Conservation (phyloP, 2,113 vertebrate species). For the Colistium nudipinnis region DNA sequence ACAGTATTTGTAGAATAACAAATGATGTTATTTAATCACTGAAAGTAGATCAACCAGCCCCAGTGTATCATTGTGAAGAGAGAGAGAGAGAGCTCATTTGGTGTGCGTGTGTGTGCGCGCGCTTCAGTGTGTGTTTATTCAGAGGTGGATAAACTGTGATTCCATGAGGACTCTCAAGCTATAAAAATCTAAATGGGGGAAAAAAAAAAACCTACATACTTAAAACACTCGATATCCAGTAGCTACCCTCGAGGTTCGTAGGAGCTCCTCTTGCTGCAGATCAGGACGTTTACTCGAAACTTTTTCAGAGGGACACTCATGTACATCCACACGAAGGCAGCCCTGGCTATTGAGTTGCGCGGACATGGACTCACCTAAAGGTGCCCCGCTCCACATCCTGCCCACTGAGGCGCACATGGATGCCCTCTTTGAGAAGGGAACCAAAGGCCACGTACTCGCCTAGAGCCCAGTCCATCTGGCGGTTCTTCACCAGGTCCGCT, state of each 20-base stretch:
- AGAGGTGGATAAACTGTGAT: neutral
- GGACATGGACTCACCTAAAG: conserved; percentile 83
- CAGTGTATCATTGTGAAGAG: neutral
- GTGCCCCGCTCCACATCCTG: conserved; percentile 94
- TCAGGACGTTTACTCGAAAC: too few relatives aligned
- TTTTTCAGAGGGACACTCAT: too few relatives aligned
- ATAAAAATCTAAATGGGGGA: conserved; percentile 1
- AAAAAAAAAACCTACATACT: neutral
- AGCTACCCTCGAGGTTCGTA: neutral
- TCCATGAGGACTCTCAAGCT: conserved; percentile 1
- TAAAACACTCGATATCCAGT: neutral
- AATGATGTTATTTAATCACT: neutral
- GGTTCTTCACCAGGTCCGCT: conserved; percentile 81
- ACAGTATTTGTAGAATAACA: neutral
- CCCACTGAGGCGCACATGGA: conserved; percentile 90
- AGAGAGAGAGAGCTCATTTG: conserved; percentile 1
- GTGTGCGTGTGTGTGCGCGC: neutral
- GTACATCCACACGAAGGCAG: neutral
- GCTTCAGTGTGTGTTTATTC: neutral
- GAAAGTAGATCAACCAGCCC: neutral
- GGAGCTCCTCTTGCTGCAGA: neutral
- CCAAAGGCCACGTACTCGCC: conserved; percentile 93
- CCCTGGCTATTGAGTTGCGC: neutral
- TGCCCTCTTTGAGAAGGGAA: conserved; percentile 91
- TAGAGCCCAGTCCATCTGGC: conserved; percentile 90